Percentiles rank a stretch among this genome's conserved stretches.
phyloP scores from a whole-genome alignment of 1,140 invertebrate genomes.

The Drosophila sp. region DNA sequence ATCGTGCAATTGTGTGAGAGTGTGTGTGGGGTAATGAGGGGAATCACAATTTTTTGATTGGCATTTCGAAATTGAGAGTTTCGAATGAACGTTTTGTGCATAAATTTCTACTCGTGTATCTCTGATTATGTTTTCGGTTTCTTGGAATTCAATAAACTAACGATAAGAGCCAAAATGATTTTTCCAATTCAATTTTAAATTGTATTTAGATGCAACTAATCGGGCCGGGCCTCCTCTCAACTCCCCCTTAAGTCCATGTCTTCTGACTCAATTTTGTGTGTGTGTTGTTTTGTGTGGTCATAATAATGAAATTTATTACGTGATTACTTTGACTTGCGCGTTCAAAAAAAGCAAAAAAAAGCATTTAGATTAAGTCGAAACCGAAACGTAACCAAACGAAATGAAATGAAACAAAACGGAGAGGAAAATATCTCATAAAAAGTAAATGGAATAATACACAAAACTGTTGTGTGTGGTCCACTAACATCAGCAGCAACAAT shows the following conservation, averaged over 20 bases:
- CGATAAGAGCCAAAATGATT: not conserved
- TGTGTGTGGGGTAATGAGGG: not conserved
- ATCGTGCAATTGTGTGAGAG: conserved; percentile 63
- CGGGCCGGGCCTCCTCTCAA: not conserved
- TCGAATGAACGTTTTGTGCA: conserved; percentile 9
- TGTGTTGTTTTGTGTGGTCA: conserved; percentile 5
- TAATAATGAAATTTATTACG: conserved; percentile 70
- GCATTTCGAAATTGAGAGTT: conserved; percentile 33
- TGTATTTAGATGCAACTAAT: not conserved
- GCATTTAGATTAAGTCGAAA: conserved; percentile 31
- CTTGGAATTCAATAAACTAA: conserved; percentile 5
- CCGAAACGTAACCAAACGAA: conserved; percentile 9
- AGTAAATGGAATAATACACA: conserved; percentile 53
- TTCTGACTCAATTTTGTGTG: conserved; percentile 26
- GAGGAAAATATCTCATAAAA: conserved; percentile 55
- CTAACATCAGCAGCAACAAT: conserved; percentile 24
- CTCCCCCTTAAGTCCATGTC: no score
- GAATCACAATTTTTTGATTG: conserved; percentile 34
- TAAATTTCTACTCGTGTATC: not conserved
- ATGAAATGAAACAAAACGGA: conserved; percentile 17
- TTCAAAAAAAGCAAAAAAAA: conserved; percentile 26
- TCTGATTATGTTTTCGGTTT: not conserved
- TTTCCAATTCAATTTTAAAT: not conserved
- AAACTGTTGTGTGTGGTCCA: conserved; percentile 41
- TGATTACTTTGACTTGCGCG: conserved; percentile 34